phyloP scores from a whole-genome alignment of 2,113 vertebrate genomes.

The Carassius auratus region DNA sequence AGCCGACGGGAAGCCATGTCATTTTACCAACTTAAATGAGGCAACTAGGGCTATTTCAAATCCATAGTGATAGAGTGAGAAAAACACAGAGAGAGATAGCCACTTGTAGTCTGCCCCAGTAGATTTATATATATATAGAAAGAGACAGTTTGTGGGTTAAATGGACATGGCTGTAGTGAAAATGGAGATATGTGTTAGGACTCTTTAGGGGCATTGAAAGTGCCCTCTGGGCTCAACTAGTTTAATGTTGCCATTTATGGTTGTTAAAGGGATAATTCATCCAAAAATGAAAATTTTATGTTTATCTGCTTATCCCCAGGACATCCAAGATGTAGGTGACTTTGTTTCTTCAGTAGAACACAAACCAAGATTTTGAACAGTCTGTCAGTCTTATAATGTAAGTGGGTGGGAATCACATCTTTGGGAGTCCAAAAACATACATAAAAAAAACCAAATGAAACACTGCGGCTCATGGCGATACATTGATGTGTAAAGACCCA shows the following conservation, averaged over 20 bases:
- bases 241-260: constrained; percentile 49
- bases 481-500: no score
- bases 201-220: constrained; percentile 30
- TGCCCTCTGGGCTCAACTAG: constrained; percentile 33
- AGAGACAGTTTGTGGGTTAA: constrained; percentile 55
- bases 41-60: constrained; percentile 48
- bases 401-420: no score
- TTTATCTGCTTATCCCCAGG: no score
- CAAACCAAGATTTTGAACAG: no score
- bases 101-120: constrained; percentile 33
- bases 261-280: background rate
- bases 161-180: constrained; percentile 58
- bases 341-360: no score
- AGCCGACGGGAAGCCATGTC: constrained; percentile 42
- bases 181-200: constrained; percentile 54
- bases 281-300: no score
- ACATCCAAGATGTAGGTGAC: no score
- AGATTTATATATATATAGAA: constrained; percentile 48
- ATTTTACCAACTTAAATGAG: constrained; percentile 56
- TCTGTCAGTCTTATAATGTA: no score
- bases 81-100: constrained; percentile 18
- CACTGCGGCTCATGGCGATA: no score
- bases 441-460: no score
- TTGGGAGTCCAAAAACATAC: no score
- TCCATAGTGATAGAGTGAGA: constrained; percentile 23